Base-by-base conservation (phyloP, 37 sponge, comb jelly and placozoan species). In the Oscarella lobularis region DNA sequence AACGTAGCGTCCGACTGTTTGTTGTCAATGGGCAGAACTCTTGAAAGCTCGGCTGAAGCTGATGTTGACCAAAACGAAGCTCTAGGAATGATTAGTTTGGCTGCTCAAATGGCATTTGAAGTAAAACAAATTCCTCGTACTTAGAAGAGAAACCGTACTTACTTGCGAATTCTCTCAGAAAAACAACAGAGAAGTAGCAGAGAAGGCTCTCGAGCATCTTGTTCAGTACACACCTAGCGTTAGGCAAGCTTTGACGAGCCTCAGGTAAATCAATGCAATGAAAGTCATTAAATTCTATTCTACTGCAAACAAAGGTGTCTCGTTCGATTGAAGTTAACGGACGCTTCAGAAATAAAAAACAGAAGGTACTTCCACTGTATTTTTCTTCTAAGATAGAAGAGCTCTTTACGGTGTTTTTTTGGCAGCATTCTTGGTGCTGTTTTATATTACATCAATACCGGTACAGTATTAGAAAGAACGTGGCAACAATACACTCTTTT, bases 21-120 rank as follows among this genome's bases (percentile, higher is more conserved):
- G 9, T 20, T 48, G 20, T 9, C 60, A 27, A 48, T 48, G 60
- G 9, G 60, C 60, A 48, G 20, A 9, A 48, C 60, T 27, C 60
- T 48, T 20, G 60, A 48, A 48, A 48, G 9, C 60, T 48, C 60
- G 20, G 9, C 60, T n/a, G 82, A 40, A 2, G 36, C 36, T 0
- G 84, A 70, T 1, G 77, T 39, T 32, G 82, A 67, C 6, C 73
- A 78, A 0, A 68, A 39, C 31, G 41, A 38, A 33, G 54, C 77
- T 14, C 55, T 38, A 37, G 94, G 94, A 38, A 78, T 93, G n/a
- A 73, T 89, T 1, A 84, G 76, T 55, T 67, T 94, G 31, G 87
- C 90, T 35, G 95, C 91, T 14, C 95, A 94, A 48, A 36, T 85
- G 41, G 95, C 95, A 0, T 94, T 94, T 84, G 95, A 94, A 81